Conservation (phyloP, 2,113 vertebrate species). For the Callocephalon fimbriatum region DNA sequence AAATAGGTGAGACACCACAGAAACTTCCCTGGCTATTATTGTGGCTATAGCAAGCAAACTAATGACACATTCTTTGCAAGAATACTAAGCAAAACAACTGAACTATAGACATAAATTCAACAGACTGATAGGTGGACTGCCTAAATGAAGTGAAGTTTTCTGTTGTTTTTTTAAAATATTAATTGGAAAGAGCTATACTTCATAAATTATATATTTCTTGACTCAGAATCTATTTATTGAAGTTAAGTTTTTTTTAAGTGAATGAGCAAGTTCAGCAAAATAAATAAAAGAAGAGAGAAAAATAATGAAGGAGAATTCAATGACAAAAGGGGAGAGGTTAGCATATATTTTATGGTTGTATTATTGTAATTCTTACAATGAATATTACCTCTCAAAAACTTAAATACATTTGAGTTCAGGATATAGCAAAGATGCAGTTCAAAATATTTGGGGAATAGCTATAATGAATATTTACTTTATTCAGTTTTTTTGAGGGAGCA, state of each 20-base stretch:
- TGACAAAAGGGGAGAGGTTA: not conserved
- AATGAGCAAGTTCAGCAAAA: not conserved
- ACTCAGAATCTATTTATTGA: not conserved
- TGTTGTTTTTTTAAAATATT: not conserved
- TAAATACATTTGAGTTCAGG: not conserved
- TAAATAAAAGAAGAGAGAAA: not conserved
- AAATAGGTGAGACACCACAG: not conserved
- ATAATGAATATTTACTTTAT: not conserved
- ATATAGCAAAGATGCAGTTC: not conserved
- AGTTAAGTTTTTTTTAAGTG: not conserved
- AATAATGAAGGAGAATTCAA: not conserved
- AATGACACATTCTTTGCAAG: not conserved
- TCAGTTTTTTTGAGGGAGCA: not conserved
- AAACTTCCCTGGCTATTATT: not conserved
- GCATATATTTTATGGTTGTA: not conserved
- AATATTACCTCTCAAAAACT: not conserved
- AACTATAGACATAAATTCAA: not conserved
- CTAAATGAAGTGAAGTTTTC: not conserved
- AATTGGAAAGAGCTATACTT: not conserved
- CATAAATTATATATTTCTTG: not conserved
- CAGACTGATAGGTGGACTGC: not conserved
- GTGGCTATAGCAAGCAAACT: not conserved
- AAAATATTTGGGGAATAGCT: not conserved
- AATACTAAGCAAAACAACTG: not conserved
- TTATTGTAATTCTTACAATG: not conserved